phyloP scores from a whole-genome alignment of 2,797 vertebrate genomes.

The Eospalax fontanierii region DNA sequence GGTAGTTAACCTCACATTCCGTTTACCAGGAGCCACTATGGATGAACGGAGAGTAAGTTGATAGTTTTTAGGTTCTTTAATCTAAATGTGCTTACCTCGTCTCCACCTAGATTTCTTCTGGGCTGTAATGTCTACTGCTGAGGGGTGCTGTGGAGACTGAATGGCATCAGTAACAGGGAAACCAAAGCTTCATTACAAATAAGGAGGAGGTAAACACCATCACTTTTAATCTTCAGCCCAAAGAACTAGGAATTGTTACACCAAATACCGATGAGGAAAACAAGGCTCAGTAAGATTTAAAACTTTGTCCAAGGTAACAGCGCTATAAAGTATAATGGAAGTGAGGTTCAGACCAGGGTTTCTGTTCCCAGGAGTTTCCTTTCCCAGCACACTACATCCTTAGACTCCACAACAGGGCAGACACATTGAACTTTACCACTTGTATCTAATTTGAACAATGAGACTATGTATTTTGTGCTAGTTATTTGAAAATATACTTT shows the following conservation, averaged over 20 bases:
- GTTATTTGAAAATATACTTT: slow-evolving; percentile 37
- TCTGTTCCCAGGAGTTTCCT: not conserved
- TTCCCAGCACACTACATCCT: not conserved
- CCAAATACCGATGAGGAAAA: slow-evolving; percentile 25
- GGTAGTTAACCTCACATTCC: slow-evolving; percentile 28
- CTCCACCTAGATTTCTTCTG: not conserved
- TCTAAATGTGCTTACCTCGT: slow-evolving; percentile 3
- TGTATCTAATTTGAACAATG: not conserved
- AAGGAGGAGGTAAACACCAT: not conserved
- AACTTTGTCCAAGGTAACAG: not conserved
- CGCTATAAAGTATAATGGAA: not conserved
- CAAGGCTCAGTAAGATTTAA: not conserved
- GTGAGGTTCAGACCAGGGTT: not conserved
- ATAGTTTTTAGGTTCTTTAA: slow-evolving; percentile 7
- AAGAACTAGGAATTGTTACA: not conserved
- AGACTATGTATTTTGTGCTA: not conserved
- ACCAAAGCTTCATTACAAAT: no score
- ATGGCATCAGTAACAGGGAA: not conserved
- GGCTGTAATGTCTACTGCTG: not conserved
- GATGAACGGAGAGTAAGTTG: slow-evolving; percentile 3
- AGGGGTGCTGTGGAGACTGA: slow-evolving; percentile 34
- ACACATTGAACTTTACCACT: not conserved
- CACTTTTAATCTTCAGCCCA: slow-evolving; percentile 18
- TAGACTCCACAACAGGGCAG: not conserved
- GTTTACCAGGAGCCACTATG: not conserved